Base-by-base conservation (phyloP, 2,797 vertebrate species). In the Myripristis murdjan region DNA sequence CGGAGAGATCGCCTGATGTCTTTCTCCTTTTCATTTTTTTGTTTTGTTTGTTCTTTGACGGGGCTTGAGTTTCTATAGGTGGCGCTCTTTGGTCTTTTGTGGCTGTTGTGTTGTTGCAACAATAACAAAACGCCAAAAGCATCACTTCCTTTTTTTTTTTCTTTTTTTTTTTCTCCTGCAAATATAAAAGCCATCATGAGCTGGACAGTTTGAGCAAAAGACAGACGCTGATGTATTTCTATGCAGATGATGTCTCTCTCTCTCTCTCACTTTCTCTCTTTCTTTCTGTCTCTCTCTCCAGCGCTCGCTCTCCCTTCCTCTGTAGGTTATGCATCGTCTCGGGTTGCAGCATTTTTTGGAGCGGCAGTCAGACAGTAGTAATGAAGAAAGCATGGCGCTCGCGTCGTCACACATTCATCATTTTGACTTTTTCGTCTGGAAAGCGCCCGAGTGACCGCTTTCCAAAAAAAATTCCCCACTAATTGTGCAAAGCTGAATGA, bases 301-400 rank as follows among this genome's bases (percentile, higher is more conserved):
- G 20, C 1, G 20, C 20, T 20, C 1, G 20, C 20, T 20, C 20
- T 20, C 20, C 20, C 20, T 20, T 20, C 1, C 20, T 20, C 20
- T 20, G 20, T 20, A 20, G 20, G 20, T 20, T 20, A 20, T 20
- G 20, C 20, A 20, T 20, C 20, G 20, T 20, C 20, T 20, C 20
- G 20, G 20, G 20, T 20, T 20, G 20, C 1, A 20, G 20, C 20
- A 1, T 20, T 81, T 79, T 77, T 55, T 75, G 2, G 60, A 28
- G 66, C 55, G 24, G 24, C 48, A 64, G 81, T 73, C 81, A 76
- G 70, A 77, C 47, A 61, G 76, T 78, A 82, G 76, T 74, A 83
- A 88, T 81, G 24, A 81, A 66, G 58, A 77, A 79, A 81, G 41
- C 73, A 70, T 69, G 77, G 28, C 60, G 54, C 59, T 68, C 52